Conservation (phyloP, 2,797 vertebrate genomes). For the Knipowitschia caucasica region DNA sequence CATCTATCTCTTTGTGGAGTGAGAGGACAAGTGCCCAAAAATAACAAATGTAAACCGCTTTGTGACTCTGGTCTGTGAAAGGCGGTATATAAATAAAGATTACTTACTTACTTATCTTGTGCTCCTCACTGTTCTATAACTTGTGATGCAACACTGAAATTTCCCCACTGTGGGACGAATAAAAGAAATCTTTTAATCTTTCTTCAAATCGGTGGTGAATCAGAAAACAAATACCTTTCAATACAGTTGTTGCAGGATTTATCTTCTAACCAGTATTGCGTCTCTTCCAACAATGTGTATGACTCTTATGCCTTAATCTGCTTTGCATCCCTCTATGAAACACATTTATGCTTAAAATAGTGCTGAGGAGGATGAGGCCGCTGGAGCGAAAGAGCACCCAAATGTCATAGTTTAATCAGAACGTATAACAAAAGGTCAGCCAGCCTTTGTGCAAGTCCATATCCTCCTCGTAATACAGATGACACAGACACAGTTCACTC, state of each 20-base stretch:
- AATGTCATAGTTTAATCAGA: constrained; percentile 51
- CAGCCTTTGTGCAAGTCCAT: constrained; percentile 8
- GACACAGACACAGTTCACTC: background rate
- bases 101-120: too few relatives aligned
- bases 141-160: too few relatives aligned
- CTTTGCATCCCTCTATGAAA: constrained; percentile 43
- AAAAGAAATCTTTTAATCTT: too few relatives aligned
- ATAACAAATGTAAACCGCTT: too few relatives aligned
- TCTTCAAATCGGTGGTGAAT: too few relatives aligned
- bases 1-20: too few relatives aligned
- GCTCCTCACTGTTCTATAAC: too few relatives aligned
- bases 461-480: background rate
- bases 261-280: background rate
- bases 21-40: too few relatives aligned
- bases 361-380: constrained; percentile 29
- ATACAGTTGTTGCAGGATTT: background rate
- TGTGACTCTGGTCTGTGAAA: too few relatives aligned
- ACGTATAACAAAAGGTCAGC: constrained; percentile 40
- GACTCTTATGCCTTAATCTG: constrained; percentile 47
- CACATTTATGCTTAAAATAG: constrained; percentile 42
- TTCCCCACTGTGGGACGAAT: too few relatives aligned
- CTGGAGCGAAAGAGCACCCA: constrained; percentile 23
- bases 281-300: constrained; percentile 1
- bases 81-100: too few relatives aligned
- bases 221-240: too few relatives aligned